Base-by-base conservation (phyloP, 2,888 invertebrate species). In the Ernsta delagoae region DNA sequence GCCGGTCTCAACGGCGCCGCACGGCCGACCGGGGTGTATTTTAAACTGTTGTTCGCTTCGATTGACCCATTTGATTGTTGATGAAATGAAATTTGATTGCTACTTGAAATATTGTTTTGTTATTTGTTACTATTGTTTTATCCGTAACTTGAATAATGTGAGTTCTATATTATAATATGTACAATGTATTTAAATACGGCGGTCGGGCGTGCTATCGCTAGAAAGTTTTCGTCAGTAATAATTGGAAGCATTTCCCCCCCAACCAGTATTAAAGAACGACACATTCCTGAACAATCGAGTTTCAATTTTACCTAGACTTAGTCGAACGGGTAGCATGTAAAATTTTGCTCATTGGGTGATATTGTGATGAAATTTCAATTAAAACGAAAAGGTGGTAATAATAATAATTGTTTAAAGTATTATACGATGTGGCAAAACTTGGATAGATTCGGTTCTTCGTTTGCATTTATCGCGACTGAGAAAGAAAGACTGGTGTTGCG, bases 241-340 rank as follows among this genome's bases (percentile, higher is more conserved):
- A 77, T 79, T 74, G 76, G 77, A 57, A 76, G 76, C 69, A 63
- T 79, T 70, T 48, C 70, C 72, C 41, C 36, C 36, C 73, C 79
- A 77, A 81, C 84, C 89, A 90, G 88, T 90, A 90, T 90, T 91
- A 88, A 79, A 78, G 41, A 84, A 86, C 85, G 81, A 86, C 84
- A 92, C 92, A 92, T 93, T 92, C 92, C 92, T 91, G 74, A 71
- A 81, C 86, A 85, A 88, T 87, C 83, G 89, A 88, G 86, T 86
- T 85, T 78, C 78, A 76, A 75, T 79, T 84, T 83, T 85, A 79
- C 82, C 80, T 74, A 73, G 85, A 85, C 86, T 72, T 79, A 81
- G 86, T 88, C 83, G 79, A 77, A 77, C 81, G 73, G 74, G 75
- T 75, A 74, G 72, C 72, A 73, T 81, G 79, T 80, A 82, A 83